Percentiles rank a stretch among this genome's conserved stretches.
Conservation (phyloP, 1,140 invertebrate genomes). For the Whitmania pigra region DNA sequence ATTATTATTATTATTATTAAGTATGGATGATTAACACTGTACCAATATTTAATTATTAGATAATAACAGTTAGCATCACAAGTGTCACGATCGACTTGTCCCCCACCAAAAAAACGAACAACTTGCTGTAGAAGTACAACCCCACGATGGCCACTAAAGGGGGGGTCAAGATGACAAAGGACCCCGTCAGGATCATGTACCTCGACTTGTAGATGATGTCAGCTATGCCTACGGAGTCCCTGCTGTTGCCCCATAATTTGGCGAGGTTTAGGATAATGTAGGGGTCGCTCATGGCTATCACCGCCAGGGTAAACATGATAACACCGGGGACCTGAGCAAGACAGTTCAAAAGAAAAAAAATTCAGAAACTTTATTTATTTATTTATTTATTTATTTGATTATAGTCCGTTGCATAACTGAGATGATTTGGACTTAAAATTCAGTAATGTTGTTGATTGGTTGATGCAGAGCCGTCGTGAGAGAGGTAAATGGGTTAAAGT, state of each 20-base stretch:
- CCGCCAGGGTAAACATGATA: neutral
- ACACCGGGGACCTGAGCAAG: neutral
- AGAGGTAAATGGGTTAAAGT: no score
- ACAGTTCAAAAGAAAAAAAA: neutral
- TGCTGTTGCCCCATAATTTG: neutral
- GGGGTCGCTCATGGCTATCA: no score
- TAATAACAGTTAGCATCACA: neutral
- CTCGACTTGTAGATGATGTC: neutral
- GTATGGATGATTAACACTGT: neutral
- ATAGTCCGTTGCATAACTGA: no score
- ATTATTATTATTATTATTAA: neutral
- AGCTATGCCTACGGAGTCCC: neutral
- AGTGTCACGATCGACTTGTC: neutral
- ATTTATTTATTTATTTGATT: no score
- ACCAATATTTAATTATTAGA: neutral
- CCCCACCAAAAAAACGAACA: neutral
- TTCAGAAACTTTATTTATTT: neutral
- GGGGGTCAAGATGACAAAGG: neutral
- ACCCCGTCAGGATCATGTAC: neutral
- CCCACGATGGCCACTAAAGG: neutral
- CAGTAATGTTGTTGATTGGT: neutral
- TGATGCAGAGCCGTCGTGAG: no score
- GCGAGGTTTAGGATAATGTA: neutral
- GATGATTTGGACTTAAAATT: no score
- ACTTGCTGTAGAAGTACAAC: constrained; percentile 1